Conservation (phyloP, 2,888 invertebrate species). For the Eubasilissa splendida region DNA sequence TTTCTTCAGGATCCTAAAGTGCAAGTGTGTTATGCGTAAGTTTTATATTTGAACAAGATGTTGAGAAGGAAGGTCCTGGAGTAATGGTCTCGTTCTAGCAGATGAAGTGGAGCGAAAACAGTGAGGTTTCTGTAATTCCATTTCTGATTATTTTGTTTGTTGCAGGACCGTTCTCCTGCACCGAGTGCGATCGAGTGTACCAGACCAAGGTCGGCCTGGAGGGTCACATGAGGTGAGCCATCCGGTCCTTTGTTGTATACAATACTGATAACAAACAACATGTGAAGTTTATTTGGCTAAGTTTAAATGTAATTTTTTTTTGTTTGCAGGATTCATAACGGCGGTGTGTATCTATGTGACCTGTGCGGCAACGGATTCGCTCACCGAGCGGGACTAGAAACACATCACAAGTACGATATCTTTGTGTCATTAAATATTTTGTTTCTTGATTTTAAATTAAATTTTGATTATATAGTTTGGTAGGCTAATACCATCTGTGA, state of each 20-base stretch:
- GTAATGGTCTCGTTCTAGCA: no score
- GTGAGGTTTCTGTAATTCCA: not conserved
- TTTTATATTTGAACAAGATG: no score
- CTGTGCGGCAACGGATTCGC: constrained; percentile 62
- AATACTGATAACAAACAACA: no score
- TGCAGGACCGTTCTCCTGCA: constrained; percentile 59
- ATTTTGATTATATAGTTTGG: no score
- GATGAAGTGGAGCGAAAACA: no score
- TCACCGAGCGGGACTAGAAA: constrained; percentile 54
- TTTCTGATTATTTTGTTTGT: not conserved
- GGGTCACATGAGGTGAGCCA: constrained; percentile 57
- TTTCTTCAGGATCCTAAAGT: no score
- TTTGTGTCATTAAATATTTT: no score
- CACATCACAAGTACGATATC: constrained; percentile 53
- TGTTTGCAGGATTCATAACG: constrained; percentile 63
- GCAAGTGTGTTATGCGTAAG: no score
- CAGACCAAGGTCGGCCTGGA: constrained; percentile 58
- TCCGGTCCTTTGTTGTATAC: no score
- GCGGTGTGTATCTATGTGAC: constrained; percentile 66
- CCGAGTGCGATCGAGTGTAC: constrained; percentile 58
- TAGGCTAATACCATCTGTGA: no score
- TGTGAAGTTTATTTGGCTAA: not conserved
- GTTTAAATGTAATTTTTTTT: not conserved
- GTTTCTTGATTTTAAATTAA: no score
- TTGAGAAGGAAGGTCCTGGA: no score